Base-by-base conservation (phyloP, 2,888 invertebrate genomes). In the Phorcus lineatus region DNA sequence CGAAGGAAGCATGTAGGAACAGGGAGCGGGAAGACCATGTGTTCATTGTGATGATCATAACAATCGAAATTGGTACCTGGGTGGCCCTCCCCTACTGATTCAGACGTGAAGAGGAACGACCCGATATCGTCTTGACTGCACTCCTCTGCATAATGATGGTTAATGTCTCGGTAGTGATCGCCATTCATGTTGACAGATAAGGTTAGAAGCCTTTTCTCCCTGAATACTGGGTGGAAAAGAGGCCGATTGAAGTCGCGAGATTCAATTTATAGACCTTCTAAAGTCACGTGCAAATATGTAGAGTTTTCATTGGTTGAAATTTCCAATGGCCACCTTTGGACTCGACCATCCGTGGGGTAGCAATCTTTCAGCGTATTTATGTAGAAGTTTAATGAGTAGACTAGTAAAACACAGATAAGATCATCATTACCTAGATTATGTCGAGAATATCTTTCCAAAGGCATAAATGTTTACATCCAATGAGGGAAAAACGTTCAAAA, bases 1-100 rank as follows among this genome's bases (percentile, higher is more conserved):
- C 47, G 47, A 47, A 47, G 47, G 11, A 47, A 47, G 47, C 47
- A 13, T 47, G 47, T 11, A 47, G 47, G 47, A 47, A 47, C 31
- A 66, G 31, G 31, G 28, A 19, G 47, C 47, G 47, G 47, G 47
- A 24, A 74, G 9, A 28, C 36, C 80, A 28, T 54, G 54, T 24
- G 54, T 4, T n/a, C 47, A 47, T 47, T 47, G 47, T 47, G 47
- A 47, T 47, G 47, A 47, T 47, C 74, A 53, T 19, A 40, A 74
- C 11, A 24, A 80, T 66, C 54, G 55, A n/a, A 55, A 55, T 17
- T 24, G 17, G 62, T 88, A 92, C 92, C 92, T 85, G 93, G 93
- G 83, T 93, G 93, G 36, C 93, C 93, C 85, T 93, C 93, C 75
- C 93, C 93, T 22, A 93, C 93, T n/a, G 93, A 93, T 87, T 93